phyloP scores from a whole-genome alignment of 2,888 invertebrate genomes.

The Rhogogaster chlorosoma region DNA sequence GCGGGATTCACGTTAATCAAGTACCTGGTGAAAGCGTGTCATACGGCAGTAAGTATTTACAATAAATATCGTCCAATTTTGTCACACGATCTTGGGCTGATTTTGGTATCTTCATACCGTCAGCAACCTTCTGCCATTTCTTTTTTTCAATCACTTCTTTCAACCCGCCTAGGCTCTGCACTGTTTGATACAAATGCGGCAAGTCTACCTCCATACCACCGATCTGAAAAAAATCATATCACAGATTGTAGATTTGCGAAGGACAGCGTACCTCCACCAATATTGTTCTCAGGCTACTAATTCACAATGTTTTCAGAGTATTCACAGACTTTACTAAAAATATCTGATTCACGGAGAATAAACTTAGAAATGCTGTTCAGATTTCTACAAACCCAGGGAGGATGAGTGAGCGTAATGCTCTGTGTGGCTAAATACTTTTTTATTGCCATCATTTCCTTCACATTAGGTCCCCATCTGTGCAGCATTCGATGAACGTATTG shows the following conservation, averaged over 20 bases:
- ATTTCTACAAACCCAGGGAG: conserved; percentile 85
- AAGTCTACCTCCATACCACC: conserved; percentile 96
- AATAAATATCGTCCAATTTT: conserved; percentile 93
- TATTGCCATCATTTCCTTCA: conserved; percentile 91
- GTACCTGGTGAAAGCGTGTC: conserved; percentile 88
- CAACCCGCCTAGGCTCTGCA: conserved; percentile 91
- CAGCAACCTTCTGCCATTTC: conserved; percentile 93
- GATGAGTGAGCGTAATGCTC: conserved; percentile 86
- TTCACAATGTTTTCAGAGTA: background rate
- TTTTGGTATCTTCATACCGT: conserved; percentile 92
- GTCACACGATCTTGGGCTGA: conserved; percentile 89
- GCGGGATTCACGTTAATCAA: conserved; percentile 57
- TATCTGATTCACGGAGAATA: background rate
- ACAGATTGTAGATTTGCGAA: conserved; percentile 21
- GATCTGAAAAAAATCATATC: conserved; percentile 80
- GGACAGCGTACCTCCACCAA: conserved; percentile 13
- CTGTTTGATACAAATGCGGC: conserved; percentile 90
- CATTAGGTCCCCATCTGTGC: conserved; percentile 93
- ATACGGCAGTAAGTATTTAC: conserved; percentile 94
- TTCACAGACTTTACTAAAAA: background rate
- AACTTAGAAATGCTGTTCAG: background rate
- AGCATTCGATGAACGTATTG: conserved; percentile 94
- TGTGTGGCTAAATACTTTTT: conserved; percentile 89
- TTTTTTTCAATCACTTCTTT: conserved; percentile 93
- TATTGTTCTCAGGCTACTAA: background rate